These are phyloP conservation scores for Holacanthus passer DNA, from an alignment of 2,113 vertebrate species.

Conservation along the genomic window DNA sequence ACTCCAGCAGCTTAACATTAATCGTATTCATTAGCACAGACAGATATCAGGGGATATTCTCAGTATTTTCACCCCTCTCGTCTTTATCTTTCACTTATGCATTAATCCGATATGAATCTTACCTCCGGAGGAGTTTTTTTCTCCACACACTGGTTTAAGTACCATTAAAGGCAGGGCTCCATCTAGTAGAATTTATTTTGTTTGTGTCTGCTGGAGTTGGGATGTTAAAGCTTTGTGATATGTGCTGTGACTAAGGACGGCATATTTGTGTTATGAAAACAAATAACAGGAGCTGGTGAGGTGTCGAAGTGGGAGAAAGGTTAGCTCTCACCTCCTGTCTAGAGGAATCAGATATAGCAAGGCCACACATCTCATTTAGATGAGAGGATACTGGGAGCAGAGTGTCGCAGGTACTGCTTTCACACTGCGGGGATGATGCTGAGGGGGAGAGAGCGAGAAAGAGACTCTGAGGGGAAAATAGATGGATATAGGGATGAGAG, in stretches of 20 bases:
- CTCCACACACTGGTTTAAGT: slow-evolving; percentile 47
- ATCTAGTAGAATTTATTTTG: slow-evolving; percentile 30
- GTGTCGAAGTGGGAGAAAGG: slow-evolving; percentile 62
- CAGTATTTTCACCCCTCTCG: slow-evolving; percentile 69
- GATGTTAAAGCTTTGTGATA: slow-evolving; percentile 50
- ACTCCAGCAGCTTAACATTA: slow-evolving; percentile 78
- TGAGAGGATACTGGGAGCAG: slow-evolving; percentile 63
- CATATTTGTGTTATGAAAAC: slow-evolving; percentile 64
- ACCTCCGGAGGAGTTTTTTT: slow-evolving; percentile 55
- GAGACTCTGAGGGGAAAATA: slow-evolving; percentile 31
- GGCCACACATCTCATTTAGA: slow-evolving; percentile 76
- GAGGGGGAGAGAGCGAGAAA: slow-evolving; percentile 11
- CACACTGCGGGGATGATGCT: slow-evolving; percentile 53
- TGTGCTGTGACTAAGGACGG: slow-evolving; percentile 50
- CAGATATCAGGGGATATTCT: slow-evolving; percentile 71
- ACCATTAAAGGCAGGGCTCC: slow-evolving; percentile 38
- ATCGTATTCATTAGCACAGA: slow-evolving; percentile 80
- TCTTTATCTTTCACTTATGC: slow-evolving; percentile 78
- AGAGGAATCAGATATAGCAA: slow-evolving; percentile 71
- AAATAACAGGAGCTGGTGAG: slow-evolving; percentile 58
- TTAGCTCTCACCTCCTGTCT: slow-evolving; percentile 69
- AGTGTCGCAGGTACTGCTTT: slow-evolving; percentile 65
- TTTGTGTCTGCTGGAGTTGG: slow-evolving; percentile 42
- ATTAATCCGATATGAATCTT: slow-evolving; percentile 78
- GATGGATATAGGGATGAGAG: slow-evolving; percentile 67